Conservation (phyloP, 2,113 vertebrate species). For the Grus americana region DNA sequence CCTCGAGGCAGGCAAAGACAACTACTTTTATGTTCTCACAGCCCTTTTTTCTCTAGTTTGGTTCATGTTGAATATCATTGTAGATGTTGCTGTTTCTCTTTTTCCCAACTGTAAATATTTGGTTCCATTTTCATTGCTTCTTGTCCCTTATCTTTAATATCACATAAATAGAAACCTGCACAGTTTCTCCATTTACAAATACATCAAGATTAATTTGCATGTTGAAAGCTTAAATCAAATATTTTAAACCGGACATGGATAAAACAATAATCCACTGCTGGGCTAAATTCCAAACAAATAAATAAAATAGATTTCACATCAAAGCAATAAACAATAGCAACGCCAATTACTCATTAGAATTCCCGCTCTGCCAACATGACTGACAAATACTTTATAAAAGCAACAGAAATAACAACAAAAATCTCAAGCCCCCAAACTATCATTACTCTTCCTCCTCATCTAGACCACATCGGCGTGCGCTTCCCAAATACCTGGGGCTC, state of each 20-base stretch:
- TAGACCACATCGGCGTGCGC: fast-evolving
- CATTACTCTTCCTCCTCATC: not conserved
- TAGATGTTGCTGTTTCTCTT: slow-evolving; percentile 27
- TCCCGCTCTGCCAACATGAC: not conserved
- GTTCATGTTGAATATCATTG: not conserved
- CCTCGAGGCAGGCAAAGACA: not conserved
- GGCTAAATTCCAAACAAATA: slow-evolving; percentile 57
- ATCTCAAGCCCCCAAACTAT: not conserved
- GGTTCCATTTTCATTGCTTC: slow-evolving; percentile 31
- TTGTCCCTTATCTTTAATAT: slow-evolving; percentile 16
- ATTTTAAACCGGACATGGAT: slow-evolving; percentile 58
- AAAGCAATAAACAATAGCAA: slow-evolving; percentile 39
- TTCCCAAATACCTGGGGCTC: not conserved
- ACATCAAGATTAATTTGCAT: slow-evolving; percentile 63
- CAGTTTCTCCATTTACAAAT: slow-evolving; percentile 29
- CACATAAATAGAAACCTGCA: slow-evolving; percentile 51
- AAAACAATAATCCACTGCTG: slow-evolving; percentile 59
- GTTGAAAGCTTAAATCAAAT: slow-evolving; percentile 64
- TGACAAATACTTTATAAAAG: slow-evolving; percentile 22
- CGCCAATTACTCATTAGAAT: not conserved
- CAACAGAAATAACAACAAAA: not conserved
- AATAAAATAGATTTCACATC: slow-evolving; percentile 22
- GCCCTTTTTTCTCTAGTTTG: not conserved
- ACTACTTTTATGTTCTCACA: not conserved
- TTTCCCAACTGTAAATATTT: slow-evolving; percentile 50